Conservation (phyloP, 2,888 invertebrate species). For the Apamea anceps region DNA sequence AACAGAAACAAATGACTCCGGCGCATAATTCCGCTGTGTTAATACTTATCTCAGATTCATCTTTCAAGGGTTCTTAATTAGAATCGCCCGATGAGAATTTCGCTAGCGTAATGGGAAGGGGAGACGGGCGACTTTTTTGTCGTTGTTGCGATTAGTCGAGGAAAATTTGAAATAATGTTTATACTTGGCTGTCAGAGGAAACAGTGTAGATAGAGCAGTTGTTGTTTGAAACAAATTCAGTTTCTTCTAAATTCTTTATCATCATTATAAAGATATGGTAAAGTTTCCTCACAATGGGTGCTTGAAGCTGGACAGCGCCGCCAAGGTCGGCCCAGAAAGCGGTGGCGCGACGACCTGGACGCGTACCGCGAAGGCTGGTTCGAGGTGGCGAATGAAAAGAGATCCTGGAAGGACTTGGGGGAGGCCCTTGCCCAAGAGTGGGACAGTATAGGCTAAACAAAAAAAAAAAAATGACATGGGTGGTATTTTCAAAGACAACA, state of each 20-base stretch:
- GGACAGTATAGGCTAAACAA: too few species aligned
- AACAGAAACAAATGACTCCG: slow-evolving; percentile 68
- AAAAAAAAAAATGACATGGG: too few species aligned
- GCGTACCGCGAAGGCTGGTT: too few species aligned
- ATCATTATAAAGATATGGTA: too few species aligned
- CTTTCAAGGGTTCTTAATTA: slow-evolving; percentile 86
- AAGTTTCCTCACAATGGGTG: too few species aligned
- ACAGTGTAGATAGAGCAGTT: background rate
- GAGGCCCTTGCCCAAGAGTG: too few species aligned
- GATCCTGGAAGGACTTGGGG: too few species aligned
- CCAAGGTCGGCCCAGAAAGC: too few species aligned
- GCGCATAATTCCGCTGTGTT: slow-evolving; percentile 71
- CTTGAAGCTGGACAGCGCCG: too few species aligned
- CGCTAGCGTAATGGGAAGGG: slow-evolving; percentile 46
- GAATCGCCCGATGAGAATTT: slow-evolving; percentile 78
- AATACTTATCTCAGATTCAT: slow-evolving; percentile 84
- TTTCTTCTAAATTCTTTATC: background rate
- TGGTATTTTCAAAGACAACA: background rate
- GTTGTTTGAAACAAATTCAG: background rate
- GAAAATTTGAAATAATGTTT: background rate
- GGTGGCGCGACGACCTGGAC: too few species aligned
- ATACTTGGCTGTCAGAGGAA: background rate
- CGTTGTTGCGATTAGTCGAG: background rate
- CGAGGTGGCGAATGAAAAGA: too few species aligned
- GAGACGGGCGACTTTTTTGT: slow-evolving; percentile 64